Conservation (phyloP, 2,797 vertebrate genomes). For the Hoplostethus mediterraneus region DNA sequence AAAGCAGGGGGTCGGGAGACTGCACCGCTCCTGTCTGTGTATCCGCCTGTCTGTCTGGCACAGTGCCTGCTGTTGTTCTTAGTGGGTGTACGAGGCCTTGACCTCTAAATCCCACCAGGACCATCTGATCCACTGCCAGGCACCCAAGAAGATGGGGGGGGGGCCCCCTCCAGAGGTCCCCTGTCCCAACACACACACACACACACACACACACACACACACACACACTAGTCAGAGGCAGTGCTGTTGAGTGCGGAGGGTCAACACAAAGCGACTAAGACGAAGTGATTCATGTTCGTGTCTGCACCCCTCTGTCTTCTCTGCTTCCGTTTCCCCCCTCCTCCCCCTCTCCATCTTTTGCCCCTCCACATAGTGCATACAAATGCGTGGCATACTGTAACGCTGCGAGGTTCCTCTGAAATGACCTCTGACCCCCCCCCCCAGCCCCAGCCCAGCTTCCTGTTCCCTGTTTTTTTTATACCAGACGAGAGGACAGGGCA, state of each 20-base stretch:
- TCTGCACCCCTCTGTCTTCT: constrained; percentile 56
- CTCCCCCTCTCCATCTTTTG: constrained; percentile 44
- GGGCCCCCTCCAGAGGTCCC: constrained; percentile 42
- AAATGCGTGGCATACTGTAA: constrained; percentile 63
- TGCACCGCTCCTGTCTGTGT: constrained; percentile 13
- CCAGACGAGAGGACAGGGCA: constrained; percentile 76
- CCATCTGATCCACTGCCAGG: constrained; percentile 68
- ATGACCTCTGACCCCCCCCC: constrained; percentile 72
- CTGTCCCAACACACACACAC: constrained; percentile 16
- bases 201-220: constrained; percentile 5
- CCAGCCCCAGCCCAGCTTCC: constrained; percentile 64
- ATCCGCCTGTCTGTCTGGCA: constrained; percentile 4
- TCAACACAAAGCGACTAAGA: constrained; percentile 53
- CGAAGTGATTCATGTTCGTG: constrained; percentile 62
- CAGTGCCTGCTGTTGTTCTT: constrained; percentile 59
- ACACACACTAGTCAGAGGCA: constrained; percentile 26
- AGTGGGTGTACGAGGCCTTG: constrained; percentile 55
- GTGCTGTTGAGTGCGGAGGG: constrained; percentile 47
- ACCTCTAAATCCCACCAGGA: constrained; percentile 56
- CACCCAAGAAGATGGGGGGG: constrained; percentile 45
- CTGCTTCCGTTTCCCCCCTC: constrained; percentile 42
- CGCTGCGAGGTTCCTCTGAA: constrained; percentile 59
- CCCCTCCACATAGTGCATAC: constrained; percentile 36
- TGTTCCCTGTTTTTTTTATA: constrained; percentile 74
- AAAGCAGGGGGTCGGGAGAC: not conserved